Evolutionary conservation across 2,888 invertebrate species (phyloP).

Genomic region (Scrobipalpa atriplicella): DNA sequence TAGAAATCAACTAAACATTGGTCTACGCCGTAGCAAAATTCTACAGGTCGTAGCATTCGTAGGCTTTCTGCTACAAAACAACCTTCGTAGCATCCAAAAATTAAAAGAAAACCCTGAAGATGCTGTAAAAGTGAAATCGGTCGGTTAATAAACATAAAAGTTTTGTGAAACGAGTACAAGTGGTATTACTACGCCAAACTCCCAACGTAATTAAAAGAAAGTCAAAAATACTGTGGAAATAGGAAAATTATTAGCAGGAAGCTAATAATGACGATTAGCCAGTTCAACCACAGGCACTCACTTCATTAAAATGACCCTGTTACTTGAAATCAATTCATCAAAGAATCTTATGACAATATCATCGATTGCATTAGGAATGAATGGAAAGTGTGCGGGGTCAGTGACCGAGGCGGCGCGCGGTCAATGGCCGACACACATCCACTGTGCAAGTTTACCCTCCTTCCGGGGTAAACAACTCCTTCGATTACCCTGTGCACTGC

Average conservation of each 20-base stretch:
- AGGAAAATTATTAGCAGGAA: too few species aligned
- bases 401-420: slow-evolving; percentile 46
- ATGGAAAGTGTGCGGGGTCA: slow-evolving; percentile 43
- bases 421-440: slow-evolving; percentile 63
- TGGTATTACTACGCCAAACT: too few species aligned
- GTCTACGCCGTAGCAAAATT: neutral
- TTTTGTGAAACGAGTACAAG: too few species aligned
- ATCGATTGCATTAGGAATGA: slow-evolving; percentile 38
- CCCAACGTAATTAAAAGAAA: too few species aligned
- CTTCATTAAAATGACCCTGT: neutral
- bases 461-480: slow-evolving; percentile 52
- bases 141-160: too few species aligned
- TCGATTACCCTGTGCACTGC: slow-evolving; percentile 11
- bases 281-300: neutral
- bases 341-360: neutral
- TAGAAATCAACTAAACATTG: neutral
- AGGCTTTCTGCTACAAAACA: neutral
- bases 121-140: neutral
- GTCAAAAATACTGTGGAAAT: too few species aligned
- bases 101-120: neutral
- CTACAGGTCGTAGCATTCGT: neutral
- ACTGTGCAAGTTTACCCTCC: slow-evolving; percentile 56
- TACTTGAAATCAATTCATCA: neutral
- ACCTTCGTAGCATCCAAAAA: neutral
- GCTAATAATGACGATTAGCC: too few species aligned